phyloP scores from a whole-genome alignment of 2,888 invertebrate species.

The Ctenicera cuprea region DNA sequence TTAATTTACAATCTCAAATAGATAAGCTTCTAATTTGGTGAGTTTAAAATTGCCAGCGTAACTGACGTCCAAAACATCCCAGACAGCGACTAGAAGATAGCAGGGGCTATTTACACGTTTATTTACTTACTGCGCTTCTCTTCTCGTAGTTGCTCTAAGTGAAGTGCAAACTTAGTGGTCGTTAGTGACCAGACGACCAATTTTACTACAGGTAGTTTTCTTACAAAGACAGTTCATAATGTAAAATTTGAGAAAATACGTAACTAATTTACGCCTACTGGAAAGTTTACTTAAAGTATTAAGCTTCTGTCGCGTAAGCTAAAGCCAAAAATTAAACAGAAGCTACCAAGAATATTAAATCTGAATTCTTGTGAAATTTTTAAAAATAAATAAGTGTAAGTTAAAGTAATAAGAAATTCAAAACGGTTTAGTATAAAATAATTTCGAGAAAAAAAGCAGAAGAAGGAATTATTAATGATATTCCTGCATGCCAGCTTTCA shows the following conservation, averaged over 20 bases:
- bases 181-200: conserved; percentile 50
- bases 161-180: conserved; percentile 55
- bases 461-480: conserved; percentile 45
- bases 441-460: background rate
- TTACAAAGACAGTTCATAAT: conserved; percentile 26
- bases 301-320: background rate
- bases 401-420: no score
- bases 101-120: conserved; percentile 55
- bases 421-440: no score
- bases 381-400: no score
- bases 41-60: background rate
- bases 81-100: conserved; percentile 13
- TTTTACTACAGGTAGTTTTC: conserved; percentile 33
- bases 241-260: conserved; percentile 26
- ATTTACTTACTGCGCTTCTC: conserved; percentile 54
- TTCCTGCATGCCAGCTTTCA: conserved; percentile 49
- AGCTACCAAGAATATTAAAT: background rate
- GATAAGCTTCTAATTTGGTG: no score
- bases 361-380: background rate
- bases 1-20: no score
- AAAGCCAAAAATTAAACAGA: conserved; percentile 14
- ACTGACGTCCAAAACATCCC: conserved; percentile 19
- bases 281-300: conserved; percentile 14
- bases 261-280: conserved; percentile 26
- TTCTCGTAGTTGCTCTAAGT: conserved; percentile 58